Conservation (phyloP, 2,113 vertebrate genomes). For the Micronycteris hirsuta region DNA sequence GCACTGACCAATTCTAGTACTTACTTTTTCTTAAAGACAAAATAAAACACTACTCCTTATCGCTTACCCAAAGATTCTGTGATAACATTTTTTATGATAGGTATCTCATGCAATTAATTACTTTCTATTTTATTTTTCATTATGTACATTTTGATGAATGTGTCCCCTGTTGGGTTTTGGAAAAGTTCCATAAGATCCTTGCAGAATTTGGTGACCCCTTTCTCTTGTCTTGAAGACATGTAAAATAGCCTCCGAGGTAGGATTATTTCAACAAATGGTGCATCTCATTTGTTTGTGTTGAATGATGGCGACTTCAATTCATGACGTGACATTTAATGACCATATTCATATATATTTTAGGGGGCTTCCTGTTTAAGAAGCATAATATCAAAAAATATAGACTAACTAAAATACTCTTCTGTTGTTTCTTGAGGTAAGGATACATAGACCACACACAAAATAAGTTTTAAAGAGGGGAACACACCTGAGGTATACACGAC, state of each 20-base stretch:
- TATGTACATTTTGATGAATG: not conserved
- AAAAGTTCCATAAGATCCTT: not conserved
- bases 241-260: not conserved
- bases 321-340: not conserved
- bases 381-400: not conserved
- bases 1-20: not conserved
- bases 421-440: not conserved
- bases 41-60: not conserved
- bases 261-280: not conserved
- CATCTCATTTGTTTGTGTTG: not conserved
- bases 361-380: not conserved
- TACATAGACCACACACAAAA: not conserved
- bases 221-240: not conserved
- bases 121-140: not conserved
- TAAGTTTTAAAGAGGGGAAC: not conserved
- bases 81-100: not conserved
- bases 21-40: not conserved
- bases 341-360: not conserved
- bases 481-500: not conserved
- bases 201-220: not conserved
- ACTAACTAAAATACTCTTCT: not conserved
- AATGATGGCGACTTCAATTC: conserved; percentile 16
- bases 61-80: not conserved
- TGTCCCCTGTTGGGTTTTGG: not conserved
- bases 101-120: not conserved